These are phyloP conservation scores for Pseudorasbora parva DNA, from an alignment of 2,113 vertebrate species.

Conservation along the genomic window DNA sequence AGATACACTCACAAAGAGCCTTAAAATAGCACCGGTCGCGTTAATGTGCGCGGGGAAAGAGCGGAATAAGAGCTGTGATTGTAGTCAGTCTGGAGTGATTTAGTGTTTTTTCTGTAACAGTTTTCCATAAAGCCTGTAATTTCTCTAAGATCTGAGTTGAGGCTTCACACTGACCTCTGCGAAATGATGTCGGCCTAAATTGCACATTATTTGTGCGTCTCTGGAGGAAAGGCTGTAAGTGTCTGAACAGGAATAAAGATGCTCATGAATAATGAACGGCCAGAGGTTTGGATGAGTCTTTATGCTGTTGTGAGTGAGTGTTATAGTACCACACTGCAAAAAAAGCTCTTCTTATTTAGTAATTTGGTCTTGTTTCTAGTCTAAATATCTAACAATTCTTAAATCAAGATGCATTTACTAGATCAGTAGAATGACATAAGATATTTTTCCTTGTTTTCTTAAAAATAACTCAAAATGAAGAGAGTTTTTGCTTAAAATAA, in stretches of 20 bases:
- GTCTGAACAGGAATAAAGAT: neutral
- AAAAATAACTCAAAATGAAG: too few species aligned
- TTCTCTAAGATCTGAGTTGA: constrained; percentile 39
- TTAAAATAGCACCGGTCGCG: neutral
- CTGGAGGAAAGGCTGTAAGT: neutral
- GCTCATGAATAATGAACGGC: neutral
- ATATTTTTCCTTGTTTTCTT: too few species aligned
- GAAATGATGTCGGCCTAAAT: constrained; percentile 58
- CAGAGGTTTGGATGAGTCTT: neutral
- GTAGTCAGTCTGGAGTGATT: constrained; percentile 52
- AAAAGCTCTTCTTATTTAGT: too few species aligned
- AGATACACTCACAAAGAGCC: neutral
- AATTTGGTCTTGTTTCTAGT: too few species aligned
- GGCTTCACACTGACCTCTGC: constrained; percentile 58
- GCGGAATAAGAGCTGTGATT: neutral
- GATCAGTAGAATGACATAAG: too few species aligned
- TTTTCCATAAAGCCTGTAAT: constrained; percentile 54
- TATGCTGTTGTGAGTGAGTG: neutral
- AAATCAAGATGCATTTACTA: too few species aligned
- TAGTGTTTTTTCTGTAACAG: constrained; percentile 54
- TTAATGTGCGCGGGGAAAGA: neutral
- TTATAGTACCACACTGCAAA: too few species aligned
- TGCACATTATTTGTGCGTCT: constrained; percentile 12
- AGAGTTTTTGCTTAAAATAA: too few species aligned
- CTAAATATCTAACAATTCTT: too few species aligned